These are phyloP conservation scores for Sinosuthora webbiana DNA, from an alignment of 2,113 vertebrate genomes.

Conservation along the genomic window DNA sequence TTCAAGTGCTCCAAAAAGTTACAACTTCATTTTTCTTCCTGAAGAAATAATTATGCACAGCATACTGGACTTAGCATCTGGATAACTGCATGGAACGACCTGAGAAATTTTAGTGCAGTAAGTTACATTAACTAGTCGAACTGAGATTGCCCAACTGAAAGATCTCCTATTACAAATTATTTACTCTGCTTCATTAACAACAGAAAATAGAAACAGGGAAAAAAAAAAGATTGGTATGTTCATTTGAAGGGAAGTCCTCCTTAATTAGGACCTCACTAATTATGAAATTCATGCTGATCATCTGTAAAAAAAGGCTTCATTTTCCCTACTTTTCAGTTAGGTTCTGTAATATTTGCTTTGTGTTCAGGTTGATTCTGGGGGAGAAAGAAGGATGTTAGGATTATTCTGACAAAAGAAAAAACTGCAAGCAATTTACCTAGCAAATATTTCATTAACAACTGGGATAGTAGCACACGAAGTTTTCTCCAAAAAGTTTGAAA, in stretches of 20 bases:
- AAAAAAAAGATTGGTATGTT: not conserved
- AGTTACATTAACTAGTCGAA: not conserved
- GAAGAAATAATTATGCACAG: not conserved
- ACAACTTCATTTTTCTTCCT: not conserved
- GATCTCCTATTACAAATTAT: not conserved
- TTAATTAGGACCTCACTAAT: not conserved
- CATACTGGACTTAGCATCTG: not conserved
- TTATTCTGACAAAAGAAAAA: not conserved
- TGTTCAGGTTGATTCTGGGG: not conserved
- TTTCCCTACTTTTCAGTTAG: not conserved
- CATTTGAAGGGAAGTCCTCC: not conserved
- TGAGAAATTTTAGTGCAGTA: not conserved
- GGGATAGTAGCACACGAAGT: not conserved
- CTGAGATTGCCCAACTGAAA: not conserved
- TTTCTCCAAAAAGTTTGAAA: not conserved
- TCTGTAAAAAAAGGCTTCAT: not conserved
- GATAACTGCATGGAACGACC: not conserved
- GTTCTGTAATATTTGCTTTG: not conserved
- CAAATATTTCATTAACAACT: not conserved
- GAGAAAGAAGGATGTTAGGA: not conserved
- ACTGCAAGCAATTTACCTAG: not conserved
- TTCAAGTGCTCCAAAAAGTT: not conserved
- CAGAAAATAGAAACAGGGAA: not conserved
- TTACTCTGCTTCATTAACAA: not conserved
- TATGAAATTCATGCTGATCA: not conserved